These are phyloP conservation scores for Kryptopterus vitreolus DNA, from an alignment of 2,797 vertebrate genomes.

Conservation along the genomic window DNA sequence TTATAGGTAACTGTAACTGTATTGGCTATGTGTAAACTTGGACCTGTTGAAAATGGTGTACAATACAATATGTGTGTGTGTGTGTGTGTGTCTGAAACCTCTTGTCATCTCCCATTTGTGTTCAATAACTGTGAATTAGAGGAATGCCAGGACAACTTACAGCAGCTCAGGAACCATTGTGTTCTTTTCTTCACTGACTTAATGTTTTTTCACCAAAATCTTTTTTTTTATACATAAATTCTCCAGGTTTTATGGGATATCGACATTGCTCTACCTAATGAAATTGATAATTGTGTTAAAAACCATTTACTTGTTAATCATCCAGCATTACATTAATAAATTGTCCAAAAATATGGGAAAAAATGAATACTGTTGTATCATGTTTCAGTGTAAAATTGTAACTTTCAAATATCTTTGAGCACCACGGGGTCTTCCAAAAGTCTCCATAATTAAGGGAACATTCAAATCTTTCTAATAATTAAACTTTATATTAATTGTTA, in stretches of 20 bases:
- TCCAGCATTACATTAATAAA: slow-evolving; percentile 13
- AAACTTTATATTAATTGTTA: too few relatives aligned
- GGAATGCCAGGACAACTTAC: not conserved
- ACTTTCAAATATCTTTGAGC: too few relatives aligned
- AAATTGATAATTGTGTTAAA: not conserved
- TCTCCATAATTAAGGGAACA: too few relatives aligned
- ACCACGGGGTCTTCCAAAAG: too few relatives aligned
- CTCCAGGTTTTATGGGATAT: not conserved
- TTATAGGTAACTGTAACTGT: not conserved
- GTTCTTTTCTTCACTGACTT: not conserved
- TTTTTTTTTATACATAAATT: too few relatives aligned
- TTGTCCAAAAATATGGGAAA: not conserved
- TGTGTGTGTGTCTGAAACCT: not conserved
- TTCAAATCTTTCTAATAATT: too few relatives aligned
- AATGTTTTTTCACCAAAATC: not conserved
- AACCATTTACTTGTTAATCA: not conserved
- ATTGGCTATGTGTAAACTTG: not conserved
- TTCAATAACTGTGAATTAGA: slow-evolving; percentile 11
- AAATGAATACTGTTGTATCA: not conserved
- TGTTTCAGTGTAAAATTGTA: not conserved
- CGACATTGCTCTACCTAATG: not conserved
- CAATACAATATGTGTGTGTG: not conserved
- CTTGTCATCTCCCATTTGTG: not conserved
- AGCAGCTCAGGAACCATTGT: not conserved
- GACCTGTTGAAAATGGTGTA: not conserved